Base-by-base conservation (phyloP, 2,797 vertebrate genomes). In the Martes flavigula region DNA sequence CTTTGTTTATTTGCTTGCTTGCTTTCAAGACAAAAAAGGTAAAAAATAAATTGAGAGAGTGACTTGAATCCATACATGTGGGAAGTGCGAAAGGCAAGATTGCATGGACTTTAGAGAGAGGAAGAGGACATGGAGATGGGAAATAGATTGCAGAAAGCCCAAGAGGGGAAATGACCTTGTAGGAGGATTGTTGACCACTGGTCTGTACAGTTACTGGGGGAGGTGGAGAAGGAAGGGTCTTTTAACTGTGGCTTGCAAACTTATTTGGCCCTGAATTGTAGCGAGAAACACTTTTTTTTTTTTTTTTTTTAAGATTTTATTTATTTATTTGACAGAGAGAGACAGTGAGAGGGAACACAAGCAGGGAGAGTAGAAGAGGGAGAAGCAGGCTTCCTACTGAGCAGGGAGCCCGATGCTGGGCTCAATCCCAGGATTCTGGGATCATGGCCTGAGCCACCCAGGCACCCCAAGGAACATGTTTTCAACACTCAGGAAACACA, bases 11-110 rank as follows among this genome's bases (percentile, higher is more conserved):
- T 60, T 84, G n/a, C 56, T 81, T 73, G 14, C 35, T 60, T 85
- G 56, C 51, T 83, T 79, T 90, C 56, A 92, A 81, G 56, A 87
- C 35, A 88, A 87, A 60, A 87, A 92, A 94, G 68, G 27, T 38
- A 38, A 64, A 46, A 68, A 56, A 83, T 23, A 48, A 81, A 8
- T 68, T 77, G 38, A 95, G 35, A 38, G 48, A 66, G 25, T 94
- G 38, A 78, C 68, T 88, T 89, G 27, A 83, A 91, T 46, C 13
- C 58, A 38, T 51, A 18, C 14, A 6, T 43, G 12, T 54, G 20
- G n/a, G n/a, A 84, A 54, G 40, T 81, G 20, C 18, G 35, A 35
- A 90, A 62, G 38, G 35, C 62, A 32, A 66, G 32, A 58, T 87
- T 84, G 64, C 17, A 23, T 62, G 11, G 20, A 12, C 11, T 46